Conservation (phyloP, 2,797 vertebrate genomes). For the Aselliscus stoliczkanus region DNA sequence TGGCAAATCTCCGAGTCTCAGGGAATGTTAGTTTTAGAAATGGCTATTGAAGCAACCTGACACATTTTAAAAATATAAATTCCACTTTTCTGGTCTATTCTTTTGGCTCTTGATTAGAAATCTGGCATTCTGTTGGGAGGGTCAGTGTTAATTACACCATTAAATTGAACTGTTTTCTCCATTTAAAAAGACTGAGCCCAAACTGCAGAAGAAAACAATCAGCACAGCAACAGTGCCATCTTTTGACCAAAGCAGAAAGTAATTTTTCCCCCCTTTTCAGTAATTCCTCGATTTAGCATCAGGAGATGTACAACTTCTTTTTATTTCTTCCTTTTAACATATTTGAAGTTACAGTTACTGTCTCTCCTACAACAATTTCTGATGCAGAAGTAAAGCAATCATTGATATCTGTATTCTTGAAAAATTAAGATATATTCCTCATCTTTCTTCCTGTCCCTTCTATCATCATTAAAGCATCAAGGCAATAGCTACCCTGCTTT, state of each 20-base stretch:
- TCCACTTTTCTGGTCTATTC: constrained; percentile 8
- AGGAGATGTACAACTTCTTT: constrained; percentile 38
- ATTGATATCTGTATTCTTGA: neutral
- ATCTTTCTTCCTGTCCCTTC: neutral
- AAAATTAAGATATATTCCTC: constrained; percentile 17
- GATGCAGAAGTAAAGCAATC: neutral
- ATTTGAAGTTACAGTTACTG: constrained; percentile 15
- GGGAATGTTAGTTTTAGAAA: constrained; percentile 29
- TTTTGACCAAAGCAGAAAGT: constrained; percentile 70
- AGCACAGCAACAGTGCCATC: constrained; percentile 82
- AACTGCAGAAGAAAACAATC: constrained; percentile 19
- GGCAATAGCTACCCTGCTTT: neutral
- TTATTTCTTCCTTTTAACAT: neutral
- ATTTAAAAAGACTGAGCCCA: constrained; percentile 58
- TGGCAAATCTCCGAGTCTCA: neutral
- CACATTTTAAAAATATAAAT: constrained; percentile 19
- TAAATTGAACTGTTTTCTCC: constrained; percentile 66
- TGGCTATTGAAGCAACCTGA: neutral
- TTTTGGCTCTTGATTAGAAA: constrained; percentile 56
- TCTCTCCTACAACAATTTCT: neutral
- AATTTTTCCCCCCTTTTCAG: neutral
- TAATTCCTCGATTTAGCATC: neutral
- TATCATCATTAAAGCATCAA: neutral
- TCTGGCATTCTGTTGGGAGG: constrained; percentile 60
- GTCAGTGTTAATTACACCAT: constrained; percentile 76